Conservation (phyloP, 2,888 invertebrate genomes). For the Sialis lutaria region DNA sequence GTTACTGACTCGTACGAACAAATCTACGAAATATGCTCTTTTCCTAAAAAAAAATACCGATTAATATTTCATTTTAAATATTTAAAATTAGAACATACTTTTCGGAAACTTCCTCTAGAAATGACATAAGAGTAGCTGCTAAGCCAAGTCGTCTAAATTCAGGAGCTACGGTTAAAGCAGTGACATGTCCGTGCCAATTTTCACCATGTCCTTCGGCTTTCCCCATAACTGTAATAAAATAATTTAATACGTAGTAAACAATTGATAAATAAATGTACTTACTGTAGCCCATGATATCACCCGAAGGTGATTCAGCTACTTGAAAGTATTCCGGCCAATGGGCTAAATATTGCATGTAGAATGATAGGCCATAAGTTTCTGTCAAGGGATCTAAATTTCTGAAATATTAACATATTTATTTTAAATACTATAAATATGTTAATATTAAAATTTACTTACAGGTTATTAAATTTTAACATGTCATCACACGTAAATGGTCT, state of each 20-base stretch:
- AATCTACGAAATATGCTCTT: conserved; percentile 90
- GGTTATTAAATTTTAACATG: conserved; percentile 87
- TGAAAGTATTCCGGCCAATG: conserved; percentile 99
- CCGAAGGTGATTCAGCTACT: conserved; percentile 89
- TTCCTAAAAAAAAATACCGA: conserved; percentile 46
- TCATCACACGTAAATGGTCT: conserved; percentile 88
- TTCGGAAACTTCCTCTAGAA: conserved; percentile 90
- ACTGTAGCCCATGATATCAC: conserved; percentile 99
- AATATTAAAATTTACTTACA: conserved; percentile 42
- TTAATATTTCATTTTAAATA: background rate
- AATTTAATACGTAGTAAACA: conserved; percentile 1
- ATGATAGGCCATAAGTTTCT: conserved; percentile 88
- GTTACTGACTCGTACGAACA: conserved; percentile 96
- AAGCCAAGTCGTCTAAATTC: conserved; percentile 83
- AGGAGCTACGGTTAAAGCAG: conserved; percentile 91
- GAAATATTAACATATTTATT: conserved; percentile 18
- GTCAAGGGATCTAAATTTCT: conserved; percentile 94
- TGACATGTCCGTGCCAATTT: conserved; percentile 99
- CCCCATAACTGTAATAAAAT: conserved; percentile 72
- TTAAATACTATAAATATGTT: background rate
- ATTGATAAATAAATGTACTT: conserved; percentile 22
- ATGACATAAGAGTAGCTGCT: conserved; percentile 85
- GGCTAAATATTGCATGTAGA: conserved; percentile 94
- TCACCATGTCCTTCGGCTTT: conserved; percentile 93
- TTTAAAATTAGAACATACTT: conserved; percentile 42